Conservation (phyloP, 2,797 vertebrate genomes). For the Emys orbicularis region DNA sequence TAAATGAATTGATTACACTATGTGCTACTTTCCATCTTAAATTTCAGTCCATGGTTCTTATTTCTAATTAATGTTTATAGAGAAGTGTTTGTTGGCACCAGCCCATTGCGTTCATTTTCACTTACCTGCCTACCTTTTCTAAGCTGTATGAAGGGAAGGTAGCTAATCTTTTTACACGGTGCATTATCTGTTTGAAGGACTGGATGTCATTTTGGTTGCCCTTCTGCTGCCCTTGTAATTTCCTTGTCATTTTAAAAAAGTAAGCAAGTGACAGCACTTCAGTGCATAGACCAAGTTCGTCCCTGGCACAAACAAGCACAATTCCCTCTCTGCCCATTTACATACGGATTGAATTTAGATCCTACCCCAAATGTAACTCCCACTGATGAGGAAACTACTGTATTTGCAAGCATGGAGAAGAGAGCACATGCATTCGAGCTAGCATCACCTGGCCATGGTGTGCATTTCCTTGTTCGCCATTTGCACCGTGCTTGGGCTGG, state of each 20-base stretch:
- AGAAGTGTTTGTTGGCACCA: constrained; percentile 16
- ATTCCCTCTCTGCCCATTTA: constrained; percentile 7
- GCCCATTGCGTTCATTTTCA: neutral
- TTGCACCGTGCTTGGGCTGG: neutral
- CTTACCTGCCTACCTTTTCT: neutral
- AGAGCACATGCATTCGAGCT: neutral
- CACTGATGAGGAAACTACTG: neutral
- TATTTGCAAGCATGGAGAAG: neutral
- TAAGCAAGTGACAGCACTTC: constrained; percentile 19
- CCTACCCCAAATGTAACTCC: neutral
- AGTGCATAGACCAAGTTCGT: constrained; percentile 32
- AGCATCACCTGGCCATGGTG: constrained; percentile 27
- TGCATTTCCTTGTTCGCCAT: neutral
- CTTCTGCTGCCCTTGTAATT: constrained; percentile 26
- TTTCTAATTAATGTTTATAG: neutral
- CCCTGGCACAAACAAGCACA: constrained; percentile 22
- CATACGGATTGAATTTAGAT: constrained; percentile 7
- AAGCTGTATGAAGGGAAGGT: constrained; percentile 1
- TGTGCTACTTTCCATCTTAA: neutral
- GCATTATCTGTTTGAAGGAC: constrained; percentile 32
- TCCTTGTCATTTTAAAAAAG: neutral
- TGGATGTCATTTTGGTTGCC: constrained; percentile 23
- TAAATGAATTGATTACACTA: neutral
- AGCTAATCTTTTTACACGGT: neutral
- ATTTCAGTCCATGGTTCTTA: neutral